Evolutionary conservation across 1,140 invertebrate species (phyloP).

Genomic region (Sycobia sp.): DNA sequence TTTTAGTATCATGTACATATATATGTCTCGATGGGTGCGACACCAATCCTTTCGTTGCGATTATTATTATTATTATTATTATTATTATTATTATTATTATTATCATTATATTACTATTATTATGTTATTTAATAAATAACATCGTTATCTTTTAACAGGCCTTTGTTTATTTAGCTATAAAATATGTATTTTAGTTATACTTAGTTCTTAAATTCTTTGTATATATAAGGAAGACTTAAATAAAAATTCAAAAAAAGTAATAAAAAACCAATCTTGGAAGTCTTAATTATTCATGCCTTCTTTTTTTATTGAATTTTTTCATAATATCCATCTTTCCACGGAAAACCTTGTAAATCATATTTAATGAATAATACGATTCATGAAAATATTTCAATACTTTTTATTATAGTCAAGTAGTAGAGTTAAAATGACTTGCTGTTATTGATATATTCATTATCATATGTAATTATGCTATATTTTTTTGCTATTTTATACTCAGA

Average conservation of each 20-base stretch:
- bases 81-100: conserved; percentile 57
- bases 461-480: too few species aligned
- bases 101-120: conserved; percentile 57
- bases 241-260: conserved; percentile 49
- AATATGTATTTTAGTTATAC: conserved; percentile 52
- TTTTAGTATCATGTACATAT: conserved; percentile 9
- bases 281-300: conserved; percentile 9
- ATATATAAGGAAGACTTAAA: conserved; percentile 61
- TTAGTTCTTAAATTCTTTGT: conserved; percentile 59
- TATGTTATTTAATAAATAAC: conserved; percentile 61
- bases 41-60: conserved; percentile 32
- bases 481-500: too few species aligned
- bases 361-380: too few species aligned
- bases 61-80: conserved; percentile 54
- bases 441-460: too few species aligned
- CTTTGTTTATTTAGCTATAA: conserved; percentile 63
- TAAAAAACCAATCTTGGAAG: neutral
- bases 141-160: conserved; percentile 51
- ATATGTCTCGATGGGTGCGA: conserved; percentile 23
- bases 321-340: too few species aligned
- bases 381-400: too few species aligned
- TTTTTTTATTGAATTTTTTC: too few species aligned
- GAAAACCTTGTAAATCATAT: too few species aligned
- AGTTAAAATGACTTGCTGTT: too few species aligned
- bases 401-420: too few species aligned